These are phyloP conservation scores for Paraescarpia echinospica DNA, from an alignment of 1,140 invertebrate genomes.

Conservation along the genomic window DNA sequence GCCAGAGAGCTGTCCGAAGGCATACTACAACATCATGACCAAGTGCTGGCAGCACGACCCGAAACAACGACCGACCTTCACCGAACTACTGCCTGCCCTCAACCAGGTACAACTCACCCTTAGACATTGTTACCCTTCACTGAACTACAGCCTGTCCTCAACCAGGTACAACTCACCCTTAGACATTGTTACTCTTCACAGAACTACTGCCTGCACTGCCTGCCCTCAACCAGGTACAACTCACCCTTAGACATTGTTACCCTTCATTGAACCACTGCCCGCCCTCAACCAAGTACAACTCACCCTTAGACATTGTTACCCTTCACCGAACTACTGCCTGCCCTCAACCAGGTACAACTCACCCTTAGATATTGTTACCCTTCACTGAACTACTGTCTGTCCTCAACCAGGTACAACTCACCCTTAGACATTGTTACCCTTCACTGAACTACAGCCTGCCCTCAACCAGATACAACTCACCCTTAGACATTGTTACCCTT, in stretches of 20 bases:
- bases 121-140: constrained; percentile 71
- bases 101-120: constrained; percentile 67
- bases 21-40: constrained; percentile 89
- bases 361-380: constrained; percentile 46
- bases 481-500: constrained; percentile 68
- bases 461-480: constrained; percentile 70
- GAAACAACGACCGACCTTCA: constrained; percentile 84
- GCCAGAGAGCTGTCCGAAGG: constrained; percentile 91
- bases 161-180: constrained; percentile 65
- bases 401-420: constrained; percentile 70
- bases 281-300: constrained; percentile 72
- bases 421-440: constrained; percentile 62
- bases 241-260: neutral
- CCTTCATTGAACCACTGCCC: constrained; percentile 82
- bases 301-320: constrained; percentile 45
- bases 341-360: constrained; percentile 72
- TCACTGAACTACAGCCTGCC: constrained; percentile 78
- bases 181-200: constrained; percentile 70
- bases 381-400: constrained; percentile 82
- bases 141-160: constrained; percentile 77
- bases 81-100: constrained; percentile 77
- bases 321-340: constrained; percentile 80
- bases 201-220: constrained; percentile 78
- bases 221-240: constrained; percentile 73
- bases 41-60: constrained; percentile 95